Base-by-base conservation (phyloP, 2,113 vertebrate species). In the Gobius niger region DNA sequence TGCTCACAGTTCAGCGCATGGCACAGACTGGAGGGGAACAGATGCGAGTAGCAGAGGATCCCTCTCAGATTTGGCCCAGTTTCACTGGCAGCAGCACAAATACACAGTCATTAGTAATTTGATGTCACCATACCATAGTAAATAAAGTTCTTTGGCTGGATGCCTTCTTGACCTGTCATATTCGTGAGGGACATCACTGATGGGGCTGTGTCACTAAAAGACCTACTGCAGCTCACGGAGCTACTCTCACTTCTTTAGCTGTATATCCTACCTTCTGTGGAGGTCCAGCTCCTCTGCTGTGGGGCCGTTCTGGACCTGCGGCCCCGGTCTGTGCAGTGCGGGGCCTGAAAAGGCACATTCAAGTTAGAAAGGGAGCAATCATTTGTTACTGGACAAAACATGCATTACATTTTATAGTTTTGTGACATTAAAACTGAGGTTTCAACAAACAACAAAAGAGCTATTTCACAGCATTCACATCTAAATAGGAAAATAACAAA, bases 251-350 rank as follows among this genome's bases (percentile, higher is more conserved):
- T 13, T 5, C 14, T n/a, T n/a, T 14, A 52, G 7, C 19, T 3
- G 13, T 62, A 18, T 54, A 76, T 93, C 9, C 19, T 54, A 98
- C 97, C 96, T 95, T 92, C 95, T 95, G 83, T 98, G 97, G 76
- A 95, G 92, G 81, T 99, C 97, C 90, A 98, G 76, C 78, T 99
- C 97, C 82, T 99, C 97, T 82, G 94, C 93, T 7, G 95, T 93
- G 40, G 96, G 97, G 63, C 97, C 97, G 94, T 98, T 99, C 67
- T 98, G 97, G 80, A 98, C 93, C 93, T 96, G 95, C 81, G 94
- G 94, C 80, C 91, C 92, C 86, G 95, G 96, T 88, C 96, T 93
- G 90, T 96, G 94, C 94, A 97, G 90, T 61, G 94, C 95, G 82
- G 96, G 94, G 84, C 97, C 97, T 99, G 84, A 15, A 82, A 83